Evolutionary conservation across 2,888 invertebrate genomes (phyloP).

Genomic region (Troides aeacus): DNA sequence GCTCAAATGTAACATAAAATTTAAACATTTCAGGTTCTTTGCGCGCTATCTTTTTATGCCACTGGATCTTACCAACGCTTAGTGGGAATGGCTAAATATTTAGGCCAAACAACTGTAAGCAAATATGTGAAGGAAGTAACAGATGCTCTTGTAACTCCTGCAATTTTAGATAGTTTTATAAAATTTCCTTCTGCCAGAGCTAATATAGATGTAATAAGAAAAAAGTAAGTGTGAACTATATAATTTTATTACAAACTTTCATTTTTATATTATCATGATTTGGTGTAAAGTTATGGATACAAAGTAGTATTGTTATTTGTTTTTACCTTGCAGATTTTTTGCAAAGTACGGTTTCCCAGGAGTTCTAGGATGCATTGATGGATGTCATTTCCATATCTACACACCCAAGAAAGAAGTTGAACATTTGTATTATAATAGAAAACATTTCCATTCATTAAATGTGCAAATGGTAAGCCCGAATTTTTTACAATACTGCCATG

Average conservation of each 20-base stretch:
- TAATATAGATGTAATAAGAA: too few species aligned
- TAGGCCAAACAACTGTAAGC: constrained; percentile 31
- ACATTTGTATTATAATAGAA: constrained; percentile 15
- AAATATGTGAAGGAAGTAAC: constrained; percentile 27
- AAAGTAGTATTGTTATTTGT: constrained; percentile 2
- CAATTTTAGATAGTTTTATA: too few species aligned
- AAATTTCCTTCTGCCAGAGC: too few species aligned
- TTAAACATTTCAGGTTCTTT: constrained; percentile 25
- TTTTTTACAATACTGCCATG: too few species aligned
- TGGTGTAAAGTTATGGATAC: too few species aligned
- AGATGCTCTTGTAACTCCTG: neutral
- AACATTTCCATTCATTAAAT: neutral
- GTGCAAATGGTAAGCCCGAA: too few species aligned
- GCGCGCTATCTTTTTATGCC: constrained; percentile 29
- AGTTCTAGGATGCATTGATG: constrained; percentile 20
- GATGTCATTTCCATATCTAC: constrained; percentile 23
- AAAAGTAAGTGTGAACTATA: too few species aligned
- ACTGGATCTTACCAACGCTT: constrained; percentile 30
- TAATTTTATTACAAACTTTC: too few species aligned
- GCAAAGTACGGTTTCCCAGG: too few species aligned
- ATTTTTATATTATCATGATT: too few species aligned
- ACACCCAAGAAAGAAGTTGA: constrained; percentile 16
- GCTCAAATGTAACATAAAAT: neutral
- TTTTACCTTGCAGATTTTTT: too few species aligned
- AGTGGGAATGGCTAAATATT: constrained; percentile 28